Base-by-base conservation (phyloP, 1,140 invertebrate species). In the Drosophila aff. region DNA sequence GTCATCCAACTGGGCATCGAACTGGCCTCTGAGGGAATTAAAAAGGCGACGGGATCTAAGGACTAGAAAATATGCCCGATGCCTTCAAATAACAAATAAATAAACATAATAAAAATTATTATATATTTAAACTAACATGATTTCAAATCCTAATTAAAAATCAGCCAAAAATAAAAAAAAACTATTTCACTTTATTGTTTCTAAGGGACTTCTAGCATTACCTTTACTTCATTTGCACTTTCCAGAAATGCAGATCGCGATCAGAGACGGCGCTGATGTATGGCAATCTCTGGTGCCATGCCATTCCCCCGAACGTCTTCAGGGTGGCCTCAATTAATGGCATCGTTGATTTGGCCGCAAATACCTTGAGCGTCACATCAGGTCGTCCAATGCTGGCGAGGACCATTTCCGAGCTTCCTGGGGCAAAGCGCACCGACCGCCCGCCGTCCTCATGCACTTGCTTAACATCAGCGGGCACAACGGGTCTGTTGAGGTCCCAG, bases 221-320 rank as follows among this genome's bases (percentile, higher is more conserved):
- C 15, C 53, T 94, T 23, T 93, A 95, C 81, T 95, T 95, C 40
- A 93, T 93, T 75, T 93, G 93, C 46, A 96, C 91, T 91, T 94
- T 95, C 95, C 95, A 96, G 81, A 96, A 95, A 76, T 93, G 93
- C 18, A 96, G 71, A 82, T 95, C 95, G 65, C 93, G 93, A 79
- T 96, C 95, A 85, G 94, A 95, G 15, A 94, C 95, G 7, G 94
- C 93, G 76, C 94, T 95, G 49, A 96, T 90, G 61, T 95, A 94
- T 0, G 95, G 95, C 62, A 95, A 91, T 60, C 95, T 93, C 66
- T 94, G 94, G 85, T 96, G 95, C 95, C 95, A 96, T 3, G 93
- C 93, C 44, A 96, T 79, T 44, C 95, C 95, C 21, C 94, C 95
- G 28, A 94, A 94, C 15, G 95, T 85, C 68, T 94, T 93, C 3